Conservation (phyloP, 2,797 vertebrate species). For the Amblyopsis hoosieri region DNA sequence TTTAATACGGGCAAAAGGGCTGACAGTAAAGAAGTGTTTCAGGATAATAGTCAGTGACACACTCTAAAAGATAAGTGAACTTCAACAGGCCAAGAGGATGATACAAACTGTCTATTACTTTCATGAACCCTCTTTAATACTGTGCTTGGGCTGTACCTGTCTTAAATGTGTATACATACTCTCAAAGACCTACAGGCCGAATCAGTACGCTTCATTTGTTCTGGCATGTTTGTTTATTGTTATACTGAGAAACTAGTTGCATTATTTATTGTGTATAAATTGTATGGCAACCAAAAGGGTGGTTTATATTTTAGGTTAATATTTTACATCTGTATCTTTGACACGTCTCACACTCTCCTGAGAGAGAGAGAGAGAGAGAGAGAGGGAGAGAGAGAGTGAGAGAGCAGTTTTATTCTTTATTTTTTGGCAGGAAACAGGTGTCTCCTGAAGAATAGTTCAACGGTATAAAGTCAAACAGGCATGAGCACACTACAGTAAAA, state of each 20-base stretch:
- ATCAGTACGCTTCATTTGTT: too few species aligned
- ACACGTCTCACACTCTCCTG: slow-evolving; percentile 36
- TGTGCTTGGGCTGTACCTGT: too few species aligned
- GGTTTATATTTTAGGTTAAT: neutral
- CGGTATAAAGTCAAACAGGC: slow-evolving; percentile 33
- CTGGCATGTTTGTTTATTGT: too few species aligned
- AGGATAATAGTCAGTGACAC: slow-evolving; percentile 6
- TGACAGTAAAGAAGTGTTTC: slow-evolving; percentile 23
- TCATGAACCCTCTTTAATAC: too few species aligned
- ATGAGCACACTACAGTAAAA: slow-evolving; percentile 49
- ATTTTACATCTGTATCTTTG: slow-evolving; percentile 21
- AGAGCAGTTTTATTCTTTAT: slow-evolving; percentile 22
- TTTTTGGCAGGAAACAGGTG: slow-evolving; percentile 68
- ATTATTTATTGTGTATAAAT: neutral
- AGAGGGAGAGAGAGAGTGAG: slow-evolving; percentile 17
- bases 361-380: slow-evolving; percentile 25
- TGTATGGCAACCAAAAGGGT: neutral
- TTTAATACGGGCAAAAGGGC: slow-evolving; percentile 27
- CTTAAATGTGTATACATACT: too few species aligned
- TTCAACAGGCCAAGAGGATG: too few species aligned
- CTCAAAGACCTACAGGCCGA: too few species aligned
- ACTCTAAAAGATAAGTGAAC: slow-evolving; percentile 9
- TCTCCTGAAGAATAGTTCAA: slow-evolving; percentile 51
- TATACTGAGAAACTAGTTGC: too few species aligned
- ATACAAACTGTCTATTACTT: too few species aligned